Evolutionary conservation across 2,797 vertebrate genomes (phyloP), one percentile per base, ranked within the genome.

Genomic region (Anniella stebbinsi): DNA sequence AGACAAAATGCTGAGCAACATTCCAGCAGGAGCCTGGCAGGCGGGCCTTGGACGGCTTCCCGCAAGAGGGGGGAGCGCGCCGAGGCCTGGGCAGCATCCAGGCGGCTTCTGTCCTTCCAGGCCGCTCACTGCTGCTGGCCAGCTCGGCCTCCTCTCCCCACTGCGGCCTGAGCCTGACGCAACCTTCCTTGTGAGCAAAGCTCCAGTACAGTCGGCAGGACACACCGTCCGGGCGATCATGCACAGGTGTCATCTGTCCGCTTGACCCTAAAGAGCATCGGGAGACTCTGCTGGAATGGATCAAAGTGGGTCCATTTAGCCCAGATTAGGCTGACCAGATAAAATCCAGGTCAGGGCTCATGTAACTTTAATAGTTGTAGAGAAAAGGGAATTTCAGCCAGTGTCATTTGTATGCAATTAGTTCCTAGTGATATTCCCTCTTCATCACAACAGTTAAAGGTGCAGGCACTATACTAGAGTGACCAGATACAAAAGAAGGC

Each of bases 121-220:
- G 51, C 10, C 13, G 60, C 17, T 18, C 21, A 25, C 28, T 54
- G 10, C 18, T 30, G 36, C 80, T 25, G 2, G 21, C 41, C 41
- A 11, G 7, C 11, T 21, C 10, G 0, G 28, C n/a, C 25, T 28
- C 30, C 41, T 38, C 0, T 2, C 18, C 1, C 12, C 60, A 28
- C 60, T 6, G 48, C 12, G 10, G 10, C 66, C 75, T 0, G 4
- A 51, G 12, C n/a, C 77, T 2, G 30, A 63, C 11, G 33, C 45
- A 28, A 2, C 10, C 57, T 17, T 54, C 3, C 18, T 8, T 1
- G 4, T 0, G 30, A 36, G 33, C 1, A 25, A 12, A 23, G 21
- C 33, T 60, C 41, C 3, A 9, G 1, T n/a, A 28, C 0, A 4
- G 8, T 0, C 2, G 2, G 73, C 48, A n/a, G 6, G 48, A 3